Evolutionary conservation across 1,140 invertebrate species (phyloP), one percentile per base, ranked within the genome.

Genomic region (Lepidurus arcticus): DNA sequence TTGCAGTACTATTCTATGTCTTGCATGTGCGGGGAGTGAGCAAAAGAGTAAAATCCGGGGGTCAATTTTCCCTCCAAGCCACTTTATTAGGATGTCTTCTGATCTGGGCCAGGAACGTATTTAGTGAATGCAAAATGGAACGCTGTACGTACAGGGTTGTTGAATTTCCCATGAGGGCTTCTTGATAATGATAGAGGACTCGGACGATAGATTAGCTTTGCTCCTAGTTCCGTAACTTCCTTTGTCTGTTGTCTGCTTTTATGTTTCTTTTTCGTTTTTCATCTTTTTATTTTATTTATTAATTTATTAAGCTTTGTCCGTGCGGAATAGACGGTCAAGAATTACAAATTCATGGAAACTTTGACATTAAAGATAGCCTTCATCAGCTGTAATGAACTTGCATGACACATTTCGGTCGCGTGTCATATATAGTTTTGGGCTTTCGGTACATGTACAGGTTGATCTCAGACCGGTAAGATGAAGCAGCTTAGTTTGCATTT

Each of bases 181-280:
- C 16, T 65, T 65, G 53, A 65, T 65, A 65, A 65, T 21, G 53
- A 65, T 7, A 65, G n/a, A 65, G 53, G 53, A 65, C 53, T 65
- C 13, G 53, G 53, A 65, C 53, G 53, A 65, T 65, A 65, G 53
- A 65, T 65, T 65, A 65, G 53, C 53, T n/a, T 4, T 65, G 53
- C 53, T 65, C 53, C 53, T 65, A 7, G 53, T 65, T 21, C 13
- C 9, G 53, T n/a, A 65, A 65, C 53, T 65, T 65, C 53, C 53
- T 65, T 65, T 65, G 9, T 65, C 53, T 21, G 16, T 4, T 65
- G 53, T 16, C n/a, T 65, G 53, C 53, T 21, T 65, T 65, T 65
- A 21, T 65, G 53, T 21, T 65, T 21, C 53, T 21, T 7, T 65
- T n/a, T 65, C 21, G 16, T 65, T 65, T 65, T 65, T 16, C 13